Evolutionary conservation across 2,797 vertebrate species (phyloP).

Genomic region (Alauda arvensis): DNA sequence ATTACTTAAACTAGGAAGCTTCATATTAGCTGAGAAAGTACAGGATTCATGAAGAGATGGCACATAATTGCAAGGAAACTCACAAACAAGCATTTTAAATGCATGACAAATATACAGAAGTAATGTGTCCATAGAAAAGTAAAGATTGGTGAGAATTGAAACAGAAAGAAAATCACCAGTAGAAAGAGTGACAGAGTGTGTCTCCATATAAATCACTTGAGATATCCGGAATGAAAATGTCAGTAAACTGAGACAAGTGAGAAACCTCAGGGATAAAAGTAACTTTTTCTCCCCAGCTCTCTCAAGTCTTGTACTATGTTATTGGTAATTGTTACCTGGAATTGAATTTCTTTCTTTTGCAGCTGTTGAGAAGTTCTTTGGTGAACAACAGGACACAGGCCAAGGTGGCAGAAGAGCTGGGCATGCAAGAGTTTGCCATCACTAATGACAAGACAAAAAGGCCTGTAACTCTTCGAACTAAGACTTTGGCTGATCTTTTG

Average conservation of each 20-base stretch:
- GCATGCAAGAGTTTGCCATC: slow-evolving; percentile 97
- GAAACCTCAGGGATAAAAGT: not conserved
- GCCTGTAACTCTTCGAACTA: slow-evolving; percentile 90
- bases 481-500: slow-evolving; percentile 92
- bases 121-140: not conserved
- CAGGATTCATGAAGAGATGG: not conserved
- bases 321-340: not conserved
- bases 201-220: not conserved
- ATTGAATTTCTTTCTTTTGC: not conserved
- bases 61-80: not conserved
- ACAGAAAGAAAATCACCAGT: not conserved
- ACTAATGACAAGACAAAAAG: slow-evolving; percentile 98
- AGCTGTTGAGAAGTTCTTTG: slow-evolving; percentile 93
- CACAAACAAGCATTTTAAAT: not conserved
- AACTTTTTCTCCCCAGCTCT: not conserved
- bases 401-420: slow-evolving; percentile 95
- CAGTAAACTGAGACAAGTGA: not conserved
- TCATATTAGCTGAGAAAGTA: not conserved
- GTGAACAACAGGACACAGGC: slow-evolving; percentile 98
- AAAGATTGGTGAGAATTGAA: not conserved
- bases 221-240: not conserved
- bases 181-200: not conserved
- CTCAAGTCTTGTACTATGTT: not conserved
- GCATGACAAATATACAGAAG: not conserved
- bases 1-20: not conserved